These are phyloP conservation scores for Anser brachyrhynchus DNA, from an alignment of 2,113 vertebrate species.

Conservation along the genomic window DNA sequence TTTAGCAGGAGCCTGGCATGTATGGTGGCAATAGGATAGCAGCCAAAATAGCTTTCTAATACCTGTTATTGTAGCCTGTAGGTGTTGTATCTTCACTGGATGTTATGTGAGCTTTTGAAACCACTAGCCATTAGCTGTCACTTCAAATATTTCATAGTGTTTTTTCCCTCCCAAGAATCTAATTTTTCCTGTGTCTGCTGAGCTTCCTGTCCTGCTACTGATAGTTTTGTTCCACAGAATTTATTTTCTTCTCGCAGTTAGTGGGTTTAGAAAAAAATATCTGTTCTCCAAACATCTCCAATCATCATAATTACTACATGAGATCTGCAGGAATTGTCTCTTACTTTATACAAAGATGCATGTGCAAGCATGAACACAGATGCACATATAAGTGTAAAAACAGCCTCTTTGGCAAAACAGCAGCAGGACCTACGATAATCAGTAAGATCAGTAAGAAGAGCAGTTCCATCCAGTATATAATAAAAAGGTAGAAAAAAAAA, in stretches of 20 bases:
- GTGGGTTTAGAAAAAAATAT: background rate
- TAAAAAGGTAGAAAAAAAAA: background rate
- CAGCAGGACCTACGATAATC: background rate
- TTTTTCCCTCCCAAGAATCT: background rate
- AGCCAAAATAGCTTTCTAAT: background rate
- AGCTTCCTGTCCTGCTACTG: background rate
- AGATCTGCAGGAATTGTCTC: background rate
- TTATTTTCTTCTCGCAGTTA: background rate
- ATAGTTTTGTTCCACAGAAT: background rate
- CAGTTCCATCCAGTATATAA: background rate
- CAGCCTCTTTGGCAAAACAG: background rate
- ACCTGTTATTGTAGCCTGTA: background rate
- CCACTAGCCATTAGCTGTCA: background rate
- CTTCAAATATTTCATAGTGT: background rate
- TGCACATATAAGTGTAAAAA: accelerated
- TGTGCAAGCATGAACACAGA: accelerated
- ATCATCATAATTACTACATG: background rate
- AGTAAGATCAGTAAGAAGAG: background rate
- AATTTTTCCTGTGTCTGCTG: background rate
- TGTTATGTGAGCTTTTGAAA: background rate
- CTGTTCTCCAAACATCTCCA: background rate
- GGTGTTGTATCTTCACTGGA: accelerated
- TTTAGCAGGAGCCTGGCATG: background rate
- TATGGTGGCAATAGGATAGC: background rate
- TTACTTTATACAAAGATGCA: background rate